Conservation (phyloP, 2,888 invertebrate genomes). For the Tipula confusa region DNA sequence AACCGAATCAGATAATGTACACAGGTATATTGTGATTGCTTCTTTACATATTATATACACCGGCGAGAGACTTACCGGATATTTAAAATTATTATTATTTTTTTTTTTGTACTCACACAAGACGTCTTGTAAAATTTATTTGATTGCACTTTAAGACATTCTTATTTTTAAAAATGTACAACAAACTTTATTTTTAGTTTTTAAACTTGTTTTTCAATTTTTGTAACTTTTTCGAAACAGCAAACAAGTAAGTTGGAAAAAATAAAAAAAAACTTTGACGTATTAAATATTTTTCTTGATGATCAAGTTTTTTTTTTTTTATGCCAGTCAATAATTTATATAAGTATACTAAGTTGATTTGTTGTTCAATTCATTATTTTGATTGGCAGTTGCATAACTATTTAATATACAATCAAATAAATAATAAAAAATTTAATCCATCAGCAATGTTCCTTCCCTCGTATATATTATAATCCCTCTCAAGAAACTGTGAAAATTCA, state of each 20-base stretch:
- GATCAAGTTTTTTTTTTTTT: conserved; percentile 5
- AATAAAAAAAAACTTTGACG: not conserved
- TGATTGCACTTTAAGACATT: conserved; percentile 15
- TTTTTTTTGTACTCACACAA: not conserved
- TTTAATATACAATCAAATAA: too few relatives aligned
- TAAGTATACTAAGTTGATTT: not conserved
- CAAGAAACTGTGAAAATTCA: not conserved
- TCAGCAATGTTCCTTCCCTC: not conserved
- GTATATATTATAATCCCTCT: not conserved
- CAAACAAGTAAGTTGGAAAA: too few relatives aligned
- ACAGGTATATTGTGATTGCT: not conserved
- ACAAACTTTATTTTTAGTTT: not conserved
- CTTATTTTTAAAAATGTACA: not conserved
- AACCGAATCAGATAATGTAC: not conserved
- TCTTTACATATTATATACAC: not conserved
- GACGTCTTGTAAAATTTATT: not conserved
- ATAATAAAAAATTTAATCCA: not conserved
- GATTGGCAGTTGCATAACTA: not conserved
- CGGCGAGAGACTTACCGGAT: not conserved
- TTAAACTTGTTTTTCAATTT: not conserved
- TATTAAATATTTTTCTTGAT: not conserved
- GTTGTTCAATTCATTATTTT: not conserved
- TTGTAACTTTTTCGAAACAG: not conserved
- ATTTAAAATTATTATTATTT: not conserved
- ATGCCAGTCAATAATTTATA: not conserved